These are phyloP conservation scores for Pyrocoelia pectoralis DNA, from an alignment of 2,888 invertebrate genomes.

Conservation along the genomic window DNA sequence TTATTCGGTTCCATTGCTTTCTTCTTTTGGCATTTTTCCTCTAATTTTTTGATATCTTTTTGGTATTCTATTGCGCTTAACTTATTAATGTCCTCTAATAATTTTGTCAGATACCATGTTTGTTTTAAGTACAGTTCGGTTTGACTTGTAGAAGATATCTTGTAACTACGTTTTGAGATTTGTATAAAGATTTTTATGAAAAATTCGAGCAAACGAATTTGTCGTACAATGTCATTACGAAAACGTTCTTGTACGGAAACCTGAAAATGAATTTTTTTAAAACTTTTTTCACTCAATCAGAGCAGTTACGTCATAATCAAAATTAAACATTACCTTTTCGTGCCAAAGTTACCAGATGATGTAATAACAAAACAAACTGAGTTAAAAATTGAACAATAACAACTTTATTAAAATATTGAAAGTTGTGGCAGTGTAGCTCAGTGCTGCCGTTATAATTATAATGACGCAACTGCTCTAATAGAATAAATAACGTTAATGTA, in stretches of 20 bases:
- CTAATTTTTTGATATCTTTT: conserved; percentile 64
- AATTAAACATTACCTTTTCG: too few relatives aligned
- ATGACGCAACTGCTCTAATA: too few relatives aligned
- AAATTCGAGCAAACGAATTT: conserved; percentile 65
- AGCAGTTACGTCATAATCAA: too few relatives aligned
- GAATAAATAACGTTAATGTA: too few relatives aligned
- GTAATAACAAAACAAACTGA: too few relatives aligned
- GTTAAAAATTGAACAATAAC: too few relatives aligned
- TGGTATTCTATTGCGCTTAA: conserved; percentile 65
- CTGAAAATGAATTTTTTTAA: conserved; percentile 13
- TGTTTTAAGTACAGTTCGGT: conserved; percentile 76
- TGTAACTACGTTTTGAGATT: conserved; percentile 72
- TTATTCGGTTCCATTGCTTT: conserved; percentile 49
- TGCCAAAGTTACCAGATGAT: too few relatives aligned
- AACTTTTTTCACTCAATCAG: too few relatives aligned
- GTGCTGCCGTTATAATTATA: too few relatives aligned
- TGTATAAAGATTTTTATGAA: conserved; percentile 77
- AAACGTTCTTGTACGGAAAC: conserved; percentile 9
- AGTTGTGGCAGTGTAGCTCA: too few relatives aligned
- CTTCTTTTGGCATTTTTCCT: conserved; percentile 62
- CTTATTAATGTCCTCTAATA: conserved; percentile 68
- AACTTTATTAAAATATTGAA: too few relatives aligned
- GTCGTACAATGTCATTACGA: conserved; percentile 3
- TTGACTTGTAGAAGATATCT: conserved; percentile 68
- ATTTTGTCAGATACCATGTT: conserved; percentile 69